A percentile compares a stretch with the other conserved stretches of the same genome.
These are phyloP conservation scores for Hypomesus transpacificus DNA, from an alignment of 2,113 vertebrate species.

Conservation along the genomic window DNA sequence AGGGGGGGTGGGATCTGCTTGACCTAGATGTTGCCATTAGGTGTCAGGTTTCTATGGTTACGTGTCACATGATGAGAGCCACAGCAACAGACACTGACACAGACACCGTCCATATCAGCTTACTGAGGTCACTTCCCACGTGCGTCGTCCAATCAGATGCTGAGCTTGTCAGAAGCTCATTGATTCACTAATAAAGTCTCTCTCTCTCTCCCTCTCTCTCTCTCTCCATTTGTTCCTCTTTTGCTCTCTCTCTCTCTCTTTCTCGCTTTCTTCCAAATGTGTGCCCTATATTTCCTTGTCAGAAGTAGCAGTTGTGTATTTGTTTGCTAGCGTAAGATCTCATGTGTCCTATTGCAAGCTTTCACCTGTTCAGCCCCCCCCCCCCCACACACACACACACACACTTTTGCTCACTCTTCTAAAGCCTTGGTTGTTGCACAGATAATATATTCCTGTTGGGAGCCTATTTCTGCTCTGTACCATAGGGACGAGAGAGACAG, in stretches of 20 bases:
- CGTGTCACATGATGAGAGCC: constrained; percentile 46
- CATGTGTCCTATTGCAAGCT: constrained; percentile 30
- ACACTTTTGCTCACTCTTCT: constrained; percentile 12
- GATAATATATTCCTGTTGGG: constrained; percentile 62
- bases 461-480: constrained; percentile 44
- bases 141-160: not conserved
- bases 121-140: constrained; percentile 55
- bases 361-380: constrained; percentile 46
- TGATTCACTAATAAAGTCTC: constrained; percentile 34
- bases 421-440: constrained; percentile 20
- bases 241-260: constrained; percentile 1
- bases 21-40: constrained; percentile 47
- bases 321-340: constrained; percentile 18
- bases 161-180: constrained; percentile 45
- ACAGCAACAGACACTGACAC: constrained; percentile 41
- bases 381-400: not conserved
- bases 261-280: not conserved
- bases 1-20: constrained; percentile 35
- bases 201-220: constrained; percentile 9
- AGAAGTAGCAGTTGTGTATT: not conserved
- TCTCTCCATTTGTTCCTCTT: constrained; percentile 28
- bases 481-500: constrained; percentile 37
- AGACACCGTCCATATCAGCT: constrained; percentile 52
- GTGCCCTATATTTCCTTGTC: not conserved
- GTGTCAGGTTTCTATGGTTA: constrained; percentile 44